Evolutionary conservation across 2,888 invertebrate species (phyloP), one percentile per base, ranked within the genome.

Genomic region (Acanthococcus lagerstroemiae): DNA sequence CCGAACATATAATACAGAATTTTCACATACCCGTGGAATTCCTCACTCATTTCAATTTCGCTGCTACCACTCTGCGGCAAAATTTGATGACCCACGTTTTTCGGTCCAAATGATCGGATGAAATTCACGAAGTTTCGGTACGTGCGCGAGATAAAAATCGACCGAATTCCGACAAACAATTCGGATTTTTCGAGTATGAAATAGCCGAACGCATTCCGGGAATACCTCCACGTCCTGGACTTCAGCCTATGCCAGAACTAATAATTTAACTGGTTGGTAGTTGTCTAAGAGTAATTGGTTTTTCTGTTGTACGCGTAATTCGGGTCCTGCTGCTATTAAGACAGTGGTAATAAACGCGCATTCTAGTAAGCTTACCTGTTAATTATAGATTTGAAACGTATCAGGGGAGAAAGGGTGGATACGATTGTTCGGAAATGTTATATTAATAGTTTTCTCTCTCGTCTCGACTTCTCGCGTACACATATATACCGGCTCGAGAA

Each of bases 261-360:
- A 65, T 65, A 65, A 65, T 65, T 65, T 65, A 65, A 55, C 65
- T 65, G 63, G 63, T 54, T 63, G 52, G 12, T 65, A 44, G 65
- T 55, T 65, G 63, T 63, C 63, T 63, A 54, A 54, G 63, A 63
- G 63, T 63, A 63, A 63, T 63, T 63, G 63, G 63, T 63, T 63
- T 63, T 63, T 63, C 30, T 63, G 52, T 63, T 63, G 44, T 63
- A 50, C 63, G 63, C 63, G 63, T 63, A 63, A 63, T 63, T 63
- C 63, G 63, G 63, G 63, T 63, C 52, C 63, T 63, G 54, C 52
- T 37, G 52, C 37, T 37, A 30, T 63, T 63, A 63, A 63, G 54
- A 52, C 63, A 37, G 63, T 63, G 54, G 54, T 63, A 63, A 63
- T 63, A 54, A 63, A 63, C 63, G 63, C 50, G 63, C 63, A 55